Base-by-base conservation (phyloP, 2,113 vertebrate species). In the Haemorhous mexicanus region DNA sequence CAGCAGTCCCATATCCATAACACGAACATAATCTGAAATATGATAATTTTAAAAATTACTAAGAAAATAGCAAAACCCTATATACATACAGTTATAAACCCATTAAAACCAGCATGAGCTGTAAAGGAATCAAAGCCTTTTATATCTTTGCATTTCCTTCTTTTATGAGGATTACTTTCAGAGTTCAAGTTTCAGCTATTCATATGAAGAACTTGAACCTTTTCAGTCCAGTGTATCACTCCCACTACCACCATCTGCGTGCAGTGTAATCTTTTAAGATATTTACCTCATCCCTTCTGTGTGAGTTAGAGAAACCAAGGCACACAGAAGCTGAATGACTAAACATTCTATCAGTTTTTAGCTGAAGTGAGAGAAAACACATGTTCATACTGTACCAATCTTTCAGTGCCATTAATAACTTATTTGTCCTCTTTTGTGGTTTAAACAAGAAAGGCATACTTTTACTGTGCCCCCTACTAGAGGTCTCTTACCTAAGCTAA, bases 1-100 rank as follows among this genome's bases (percentile, higher is more conserved):
- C 79, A 99, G 92, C 32, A 99, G 98, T 41, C 99, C 99, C 99
- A 99, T 99, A 91, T 99, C 99, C 90, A 99, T 98, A 85, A 99
- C 99, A 96, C 98, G 99, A 86, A 99, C 99, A 94, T 99, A 99
- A 97, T 99, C 99, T 99, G 90, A 67, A 95, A 94, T 33, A 90
- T 7, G 74, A 80, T 41, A 43, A 72, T 72, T 11, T 16, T 11
- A 8, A n/a, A n/a, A 78, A 79, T 32, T 20, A 73, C 4, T 16
- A 91, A 39, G 21, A 59, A 44, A 58, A 32, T 32, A 58, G 66
- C 15, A 64, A 78, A 73, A 47, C 7, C 50, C 16, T 33, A 44
- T 28, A 6, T 41, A 66, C 9, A 77, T 89, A 47, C 26, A 6
- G 4, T 62, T 81, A 82, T 37, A 50, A 85, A 88, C 52, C 12